Evolutionary conservation across 2,113 vertebrate genomes (phyloP).

Genomic region (Prietella phreatophila): DNA sequence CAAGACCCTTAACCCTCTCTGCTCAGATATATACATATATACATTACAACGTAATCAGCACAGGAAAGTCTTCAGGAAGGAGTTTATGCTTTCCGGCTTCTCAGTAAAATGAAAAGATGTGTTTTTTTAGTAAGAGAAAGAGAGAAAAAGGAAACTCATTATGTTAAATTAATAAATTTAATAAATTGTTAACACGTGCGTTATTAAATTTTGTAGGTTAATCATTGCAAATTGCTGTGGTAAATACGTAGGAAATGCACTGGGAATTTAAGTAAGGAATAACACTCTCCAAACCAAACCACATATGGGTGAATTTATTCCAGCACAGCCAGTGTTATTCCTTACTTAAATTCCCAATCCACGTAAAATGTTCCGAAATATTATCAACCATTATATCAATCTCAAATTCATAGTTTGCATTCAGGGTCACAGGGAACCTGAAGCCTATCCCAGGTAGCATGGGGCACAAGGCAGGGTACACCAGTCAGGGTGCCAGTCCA

Average conservation of each 20-base stretch:
- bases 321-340: not conserved
- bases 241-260: not conserved
- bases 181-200: not conserved
- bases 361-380: not conserved
- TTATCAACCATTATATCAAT: not conserved
- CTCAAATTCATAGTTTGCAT: not conserved
- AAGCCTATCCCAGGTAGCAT: too few relatives aligned
- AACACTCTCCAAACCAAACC: not conserved
- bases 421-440: too few relatives aligned
- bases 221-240: not conserved
- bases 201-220: not conserved
- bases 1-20: too few relatives aligned
- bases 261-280: not conserved
- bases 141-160: too few relatives aligned
- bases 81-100: not conserved
- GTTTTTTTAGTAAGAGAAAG: too few relatives aligned
- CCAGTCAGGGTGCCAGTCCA: too few relatives aligned
- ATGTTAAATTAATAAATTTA: not conserved
- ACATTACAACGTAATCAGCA: not conserved
- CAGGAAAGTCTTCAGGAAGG: not conserved
- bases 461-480: too few relatives aligned
- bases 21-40: too few relatives aligned
- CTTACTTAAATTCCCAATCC: not conserved
- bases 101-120: not conserved
- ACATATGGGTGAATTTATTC: not conserved